phyloP scores from a whole-genome alignment of 2,113 vertebrate species.

The Excalfactoria chinensis region DNA sequence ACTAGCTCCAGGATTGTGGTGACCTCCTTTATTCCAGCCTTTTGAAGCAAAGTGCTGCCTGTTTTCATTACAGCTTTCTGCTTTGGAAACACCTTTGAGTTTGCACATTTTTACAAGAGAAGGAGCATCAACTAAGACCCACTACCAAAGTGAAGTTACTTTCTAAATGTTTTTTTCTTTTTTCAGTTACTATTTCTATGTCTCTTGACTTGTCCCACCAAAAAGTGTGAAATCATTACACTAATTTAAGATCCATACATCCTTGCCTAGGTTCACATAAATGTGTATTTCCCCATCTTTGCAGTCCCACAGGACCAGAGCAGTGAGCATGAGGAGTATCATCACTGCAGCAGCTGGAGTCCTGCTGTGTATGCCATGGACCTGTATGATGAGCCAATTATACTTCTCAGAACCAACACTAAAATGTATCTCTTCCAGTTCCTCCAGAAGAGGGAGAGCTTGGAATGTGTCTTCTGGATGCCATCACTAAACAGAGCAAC shows the following conservation, averaged over 20 bases:
- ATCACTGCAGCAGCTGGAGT: neutral
- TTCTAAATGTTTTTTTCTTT: neutral
- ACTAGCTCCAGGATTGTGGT: neutral
- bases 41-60: neutral
- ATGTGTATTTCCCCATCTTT: neutral
- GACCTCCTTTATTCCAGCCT: neutral
- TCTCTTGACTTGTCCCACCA: neutral
- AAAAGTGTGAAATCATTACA: neutral
- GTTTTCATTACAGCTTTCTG: neutral
- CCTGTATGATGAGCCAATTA: neutral
- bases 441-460: neutral
- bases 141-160: neutral
- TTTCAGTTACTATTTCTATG: neutral
- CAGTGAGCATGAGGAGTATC: neutral
- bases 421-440: neutral
- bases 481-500: neutral
- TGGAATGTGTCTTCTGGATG: neutral
- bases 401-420: neutral
- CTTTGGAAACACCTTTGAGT: neutral
- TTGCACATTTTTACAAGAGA: neutral
- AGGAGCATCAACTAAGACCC: neutral
- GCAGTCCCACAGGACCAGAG: neutral
- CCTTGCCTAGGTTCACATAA: neutral
- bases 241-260: neutral
- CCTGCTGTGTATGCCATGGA: accelerated